Evolutionary conservation across 1,140 invertebrate genomes (phyloP).

Genomic region (Drosophila ironensis): DNA sequence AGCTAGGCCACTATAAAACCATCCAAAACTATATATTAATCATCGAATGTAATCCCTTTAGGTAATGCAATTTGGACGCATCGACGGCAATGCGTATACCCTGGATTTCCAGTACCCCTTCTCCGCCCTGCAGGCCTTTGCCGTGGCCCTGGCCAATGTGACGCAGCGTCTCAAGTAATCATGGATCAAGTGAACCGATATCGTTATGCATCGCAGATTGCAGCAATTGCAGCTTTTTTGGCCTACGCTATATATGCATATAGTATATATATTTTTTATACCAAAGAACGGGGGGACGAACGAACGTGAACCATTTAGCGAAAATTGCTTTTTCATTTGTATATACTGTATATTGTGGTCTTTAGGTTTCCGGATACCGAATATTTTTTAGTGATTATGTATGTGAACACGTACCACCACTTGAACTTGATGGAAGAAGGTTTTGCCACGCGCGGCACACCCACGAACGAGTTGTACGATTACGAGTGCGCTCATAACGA

Average conservation of each 20-base stretch:
- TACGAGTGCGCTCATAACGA: constrained; percentile 32
- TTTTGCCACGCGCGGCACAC: constrained; percentile 51
- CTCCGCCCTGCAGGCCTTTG: constrained; percentile 98
- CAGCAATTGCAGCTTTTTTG: constrained; percentile 55
- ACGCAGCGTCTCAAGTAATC: constrained; percentile 97
- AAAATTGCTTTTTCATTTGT: constrained; percentile 58
- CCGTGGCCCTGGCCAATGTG: constrained; percentile 98
- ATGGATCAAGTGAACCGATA: constrained; percentile 6
- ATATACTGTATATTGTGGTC: constrained; percentile 70
- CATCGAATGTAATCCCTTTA: no score
- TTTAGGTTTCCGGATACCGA: constrained; percentile 66
- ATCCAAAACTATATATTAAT: no score
- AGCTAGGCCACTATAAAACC: neutral
- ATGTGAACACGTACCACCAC: constrained; percentile 71
- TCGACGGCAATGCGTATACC: constrained; percentile 99
- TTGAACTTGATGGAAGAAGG: constrained; percentile 70
- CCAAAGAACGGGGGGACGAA: constrained; percentile 4
- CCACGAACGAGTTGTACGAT: no score
- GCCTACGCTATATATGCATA: constrained; percentile 23
- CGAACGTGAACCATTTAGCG: no score
- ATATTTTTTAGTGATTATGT: constrained; percentile 29
- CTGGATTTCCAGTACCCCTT: constrained; percentile 99
- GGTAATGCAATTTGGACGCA: constrained; percentile 99
- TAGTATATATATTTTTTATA: constrained; percentile 60
- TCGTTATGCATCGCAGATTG: constrained; percentile 15